Base-by-base conservation (phyloP, 2,888 invertebrate genomes). In the Sphaeridia pumilis region DNA sequence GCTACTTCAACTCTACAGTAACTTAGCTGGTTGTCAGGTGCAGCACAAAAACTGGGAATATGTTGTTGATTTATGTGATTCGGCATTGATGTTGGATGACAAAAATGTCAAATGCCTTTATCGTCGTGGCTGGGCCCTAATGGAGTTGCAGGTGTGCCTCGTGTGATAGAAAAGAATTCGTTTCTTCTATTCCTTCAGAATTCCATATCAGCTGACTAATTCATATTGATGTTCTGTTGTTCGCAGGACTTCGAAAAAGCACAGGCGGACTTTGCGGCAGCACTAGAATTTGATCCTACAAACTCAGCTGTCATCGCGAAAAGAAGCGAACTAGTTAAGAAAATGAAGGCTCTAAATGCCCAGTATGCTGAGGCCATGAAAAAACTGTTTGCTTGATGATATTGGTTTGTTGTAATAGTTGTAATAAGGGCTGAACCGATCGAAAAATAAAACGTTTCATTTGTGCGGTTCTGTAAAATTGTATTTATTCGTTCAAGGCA, bases 11-110 rank as follows among this genome's bases (percentile, higher is more conserved):
- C 72, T 88, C 7, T 85, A 83, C 68, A 83, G 84, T 61, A 92
- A 92, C 70, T 73, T 90, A 68, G 84, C 88, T 0, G 82, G 83
- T 43, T 87, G 88, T 68, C 83, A 87, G 64, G 74, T 87, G 21
- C 80, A 80, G 58, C 75, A 75, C 57, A 70, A 79, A 10, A 80
- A 82, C 59, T 83, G 78, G 69, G 75, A 78, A 4, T 78, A 80
- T 55, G 81, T 80, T 0, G 68, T 84, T 27, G 73, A 76, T 35
- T 74, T 87, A 12, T 85, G 73, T 71, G 67, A 68, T 7, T 74
- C 73, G 65, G 72, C 74, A 20, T 59, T 77, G 28, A 55, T 58
- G 5, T 66, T 70, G 45, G 73, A 76, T 31, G 61, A 67, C 2
- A 66, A 69, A 24, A 76, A 76, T 63, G 68, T 75, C 4, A 76